phyloP scores from a whole-genome alignment of 1,140 invertebrate genomes.

The Calliphora vicina region DNA sequence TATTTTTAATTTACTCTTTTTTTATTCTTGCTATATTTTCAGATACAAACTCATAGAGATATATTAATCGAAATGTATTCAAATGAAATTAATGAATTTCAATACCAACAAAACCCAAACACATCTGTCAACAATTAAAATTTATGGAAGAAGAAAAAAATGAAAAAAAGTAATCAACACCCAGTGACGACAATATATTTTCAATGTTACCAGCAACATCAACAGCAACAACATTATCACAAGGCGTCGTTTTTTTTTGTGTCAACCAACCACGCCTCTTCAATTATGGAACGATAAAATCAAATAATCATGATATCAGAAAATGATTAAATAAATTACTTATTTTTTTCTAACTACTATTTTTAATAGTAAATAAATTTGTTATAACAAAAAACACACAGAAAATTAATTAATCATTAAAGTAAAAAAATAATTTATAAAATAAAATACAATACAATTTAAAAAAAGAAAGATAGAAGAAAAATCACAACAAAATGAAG shows the following conservation, averaged over 20 bases:
- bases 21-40: neutral
- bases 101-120: neutral
- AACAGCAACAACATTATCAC: neutral
- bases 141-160: neutral
- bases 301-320: slow-evolving; percentile 2
- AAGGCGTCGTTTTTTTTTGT: slow-evolving; percentile 7
- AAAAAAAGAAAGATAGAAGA: neutral
- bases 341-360: neutral
- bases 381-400: neutral
- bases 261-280: neutral
- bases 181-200: neutral
- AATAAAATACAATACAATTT: neutral
- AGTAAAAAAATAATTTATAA: neutral
- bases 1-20: neutral
- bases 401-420: neutral
- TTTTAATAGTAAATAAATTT: too few relatives aligned
- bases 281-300: slow-evolving; percentile 7
- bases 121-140: neutral
- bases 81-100: neutral
- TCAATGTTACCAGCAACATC: neutral
- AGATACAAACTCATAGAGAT: neutral
- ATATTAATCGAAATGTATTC: neutral
- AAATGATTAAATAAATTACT: neutral
- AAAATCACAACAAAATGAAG: neutral
- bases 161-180: neutral